Base-by-base conservation (phyloP, 2,113 vertebrate species). In the Martes martes region DNA sequence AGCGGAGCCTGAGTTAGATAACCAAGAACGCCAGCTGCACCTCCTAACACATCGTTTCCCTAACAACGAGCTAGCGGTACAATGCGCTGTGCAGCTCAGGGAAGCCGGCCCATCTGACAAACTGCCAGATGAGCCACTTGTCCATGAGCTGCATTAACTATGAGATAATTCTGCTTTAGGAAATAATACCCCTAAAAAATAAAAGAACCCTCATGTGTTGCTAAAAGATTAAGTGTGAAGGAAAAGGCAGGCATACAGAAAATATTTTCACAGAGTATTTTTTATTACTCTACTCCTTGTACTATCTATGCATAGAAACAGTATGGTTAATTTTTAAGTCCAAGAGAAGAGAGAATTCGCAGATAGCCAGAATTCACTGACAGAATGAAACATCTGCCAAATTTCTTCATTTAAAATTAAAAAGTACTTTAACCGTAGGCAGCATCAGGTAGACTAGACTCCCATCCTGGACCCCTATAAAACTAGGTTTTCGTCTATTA, bases 251-350 rank as follows among this genome's bases (percentile, higher is more conserved):
- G 71, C 16, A 91, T 6, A 63, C 18, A n/a, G 7, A 82, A 11
- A 47, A 65, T 33, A 69, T 47, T 95, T 95, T 73, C 52, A 87
- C 11, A 96, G n/a, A 57, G 94, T 67, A 26, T 36, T 55, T 94
- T 90, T 93, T 98, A 95, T 97, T 96, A 59, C 73, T 88, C 8
- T 42, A 81, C 11, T 76, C 42, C 84, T 45, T 88, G 33, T 5
- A 31, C 36, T 42, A 45, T 33, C 36, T 36, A 31, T 33, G 31
- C 50, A 15, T 26, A 24, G 42, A 57, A 86, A 93, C 31, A 89
- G 24, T 90, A 83, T 24, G 26, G 55, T 87, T 65, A 78, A 86
- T 85, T 24, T 47, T 88, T 73, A 82, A 84, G 31, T 96, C 91
- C 57, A 92, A 63, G 33, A 42, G 9, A 81, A 93, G 76, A 71